Conservation (phyloP, 2,888 invertebrate species). For the Melanargia galathea region DNA sequence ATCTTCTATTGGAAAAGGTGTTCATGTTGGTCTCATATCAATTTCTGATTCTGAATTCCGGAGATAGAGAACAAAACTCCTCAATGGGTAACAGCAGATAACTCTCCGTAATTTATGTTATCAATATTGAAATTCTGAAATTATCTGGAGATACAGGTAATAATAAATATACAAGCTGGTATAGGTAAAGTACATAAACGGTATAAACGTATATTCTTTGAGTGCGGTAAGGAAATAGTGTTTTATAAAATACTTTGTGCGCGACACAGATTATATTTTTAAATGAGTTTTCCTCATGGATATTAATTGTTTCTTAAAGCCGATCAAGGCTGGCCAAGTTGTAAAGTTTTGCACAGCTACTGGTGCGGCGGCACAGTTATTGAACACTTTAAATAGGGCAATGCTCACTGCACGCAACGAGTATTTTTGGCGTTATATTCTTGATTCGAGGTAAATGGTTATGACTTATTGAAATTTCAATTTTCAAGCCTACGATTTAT, state of each 20-base stretch:
- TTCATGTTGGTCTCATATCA: no score
- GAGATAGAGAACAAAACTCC: no score
- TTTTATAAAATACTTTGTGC: background rate
- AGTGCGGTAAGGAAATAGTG: no score
- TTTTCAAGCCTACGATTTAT: background rate
- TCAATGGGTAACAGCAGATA: no score
- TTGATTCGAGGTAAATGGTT: slow-evolving; percentile 16
- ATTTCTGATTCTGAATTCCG: no score
- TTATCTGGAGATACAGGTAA: no score
- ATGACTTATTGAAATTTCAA: background rate
- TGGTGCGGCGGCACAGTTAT: slow-evolving; percentile 36
- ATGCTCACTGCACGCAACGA: slow-evolving; percentile 55
- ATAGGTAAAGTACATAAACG: no score
- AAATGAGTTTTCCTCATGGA: slow-evolving; percentile 13
- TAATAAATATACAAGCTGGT: no score
- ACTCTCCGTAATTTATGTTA: no score
- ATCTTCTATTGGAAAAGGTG: no score
- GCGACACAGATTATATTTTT: background rate
- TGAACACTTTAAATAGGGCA: slow-evolving; percentile 59
- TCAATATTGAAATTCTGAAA: no score
- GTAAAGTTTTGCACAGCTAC: slow-evolving; percentile 30
- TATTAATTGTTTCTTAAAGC: slow-evolving; percentile 19
- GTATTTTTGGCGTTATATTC: slow-evolving; percentile 35
- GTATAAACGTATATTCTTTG: no score
- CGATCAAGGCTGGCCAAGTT: slow-evolving; percentile 28